Percentiles rank a stretch among this genome's conserved stretches.
These are phyloP conservation scores for Pionites leucogaster DNA, from an alignment of 2,113 vertebrate species.

Conservation along the genomic window DNA sequence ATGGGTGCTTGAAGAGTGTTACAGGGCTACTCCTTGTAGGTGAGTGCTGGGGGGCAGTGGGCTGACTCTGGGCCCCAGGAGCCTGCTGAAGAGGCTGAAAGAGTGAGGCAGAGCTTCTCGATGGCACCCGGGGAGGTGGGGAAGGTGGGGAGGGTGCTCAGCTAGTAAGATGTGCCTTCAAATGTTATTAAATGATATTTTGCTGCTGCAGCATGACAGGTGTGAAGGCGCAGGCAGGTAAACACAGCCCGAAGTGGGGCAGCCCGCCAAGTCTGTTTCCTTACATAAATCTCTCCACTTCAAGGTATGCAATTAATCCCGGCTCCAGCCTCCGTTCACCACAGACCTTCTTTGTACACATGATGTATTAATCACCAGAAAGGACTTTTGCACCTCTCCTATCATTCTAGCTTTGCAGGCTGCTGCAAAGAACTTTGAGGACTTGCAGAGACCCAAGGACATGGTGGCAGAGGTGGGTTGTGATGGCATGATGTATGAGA, in stretches of 20 bases:
- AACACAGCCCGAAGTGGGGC: conserved; percentile 40
- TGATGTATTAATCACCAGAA: conserved; percentile 64
- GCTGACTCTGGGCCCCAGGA: background rate
- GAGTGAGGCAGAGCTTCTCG: fast-evolving
- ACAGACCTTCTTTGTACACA: conserved; percentile 64
- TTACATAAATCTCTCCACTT: conserved; percentile 73
- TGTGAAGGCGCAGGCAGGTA: conserved; percentile 58
- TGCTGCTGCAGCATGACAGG: conserved; percentile 57
- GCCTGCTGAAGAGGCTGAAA: background rate
- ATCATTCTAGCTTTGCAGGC: background rate
- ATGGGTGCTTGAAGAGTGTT: background rate
- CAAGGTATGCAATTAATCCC: conserved; percentile 72
- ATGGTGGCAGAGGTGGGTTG: background rate
- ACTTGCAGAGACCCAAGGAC: background rate
- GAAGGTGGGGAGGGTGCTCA: background rate
- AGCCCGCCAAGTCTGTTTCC: conserved; percentile 62
- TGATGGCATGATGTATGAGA: background rate
- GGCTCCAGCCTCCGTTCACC: conserved; percentile 60
- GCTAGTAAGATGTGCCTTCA: conserved; percentile 38
- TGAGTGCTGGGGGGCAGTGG: fast-evolving
- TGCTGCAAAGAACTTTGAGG: background rate
- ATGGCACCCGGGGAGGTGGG: background rate
- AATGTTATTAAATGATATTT: conserved; percentile 49
- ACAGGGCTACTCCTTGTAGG: background rate
- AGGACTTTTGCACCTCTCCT: conserved; percentile 62